Percentiles rank a stretch among this genome's conserved stretches.
These are phyloP conservation scores for Lipophrys pholis DNA, from an alignment of 2,113 vertebrate genomes.

Conservation along the genomic window DNA sequence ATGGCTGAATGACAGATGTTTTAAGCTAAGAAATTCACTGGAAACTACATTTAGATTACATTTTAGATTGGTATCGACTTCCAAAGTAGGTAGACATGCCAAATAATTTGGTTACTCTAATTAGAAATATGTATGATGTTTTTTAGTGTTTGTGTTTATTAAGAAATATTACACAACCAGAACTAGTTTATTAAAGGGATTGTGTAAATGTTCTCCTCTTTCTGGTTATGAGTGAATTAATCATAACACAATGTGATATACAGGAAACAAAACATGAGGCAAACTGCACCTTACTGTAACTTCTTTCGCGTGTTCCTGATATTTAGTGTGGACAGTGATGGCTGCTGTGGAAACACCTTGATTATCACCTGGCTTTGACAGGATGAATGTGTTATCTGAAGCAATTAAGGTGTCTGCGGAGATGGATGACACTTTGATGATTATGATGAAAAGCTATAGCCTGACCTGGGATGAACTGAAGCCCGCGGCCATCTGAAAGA, in stretches of 20 bases:
- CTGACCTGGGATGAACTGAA: conserved; percentile 67
- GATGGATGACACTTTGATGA: conserved; percentile 81
- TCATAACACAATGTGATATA: neutral
- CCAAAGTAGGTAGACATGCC: too few relatives aligned
- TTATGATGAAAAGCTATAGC: conserved; percentile 73
- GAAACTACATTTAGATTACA: too few relatives aligned
- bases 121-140: too few relatives aligned
- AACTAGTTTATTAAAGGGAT: too few relatives aligned
- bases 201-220: too few relatives aligned
- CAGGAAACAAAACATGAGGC: neutral
- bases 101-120: too few relatives aligned
- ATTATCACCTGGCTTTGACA: conserved; percentile 74
- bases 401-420: conserved; percentile 77
- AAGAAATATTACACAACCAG: too few relatives aligned
- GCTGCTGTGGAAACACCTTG: conserved; percentile 68
- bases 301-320: neutral
- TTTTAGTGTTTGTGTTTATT: too few relatives aligned
- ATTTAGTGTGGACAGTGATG: conserved; percentile 47
- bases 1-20: too few relatives aligned
- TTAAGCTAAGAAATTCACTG: too few relatives aligned
- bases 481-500: conserved; percentile 52
- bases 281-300: conserved; percentile 10
- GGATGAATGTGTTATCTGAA: conserved; percentile 78
- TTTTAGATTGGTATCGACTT: too few relatives aligned
- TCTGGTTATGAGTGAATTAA: neutral